Conservation (phyloP, 2,113 vertebrate species). For the Columbina picui region DNA sequence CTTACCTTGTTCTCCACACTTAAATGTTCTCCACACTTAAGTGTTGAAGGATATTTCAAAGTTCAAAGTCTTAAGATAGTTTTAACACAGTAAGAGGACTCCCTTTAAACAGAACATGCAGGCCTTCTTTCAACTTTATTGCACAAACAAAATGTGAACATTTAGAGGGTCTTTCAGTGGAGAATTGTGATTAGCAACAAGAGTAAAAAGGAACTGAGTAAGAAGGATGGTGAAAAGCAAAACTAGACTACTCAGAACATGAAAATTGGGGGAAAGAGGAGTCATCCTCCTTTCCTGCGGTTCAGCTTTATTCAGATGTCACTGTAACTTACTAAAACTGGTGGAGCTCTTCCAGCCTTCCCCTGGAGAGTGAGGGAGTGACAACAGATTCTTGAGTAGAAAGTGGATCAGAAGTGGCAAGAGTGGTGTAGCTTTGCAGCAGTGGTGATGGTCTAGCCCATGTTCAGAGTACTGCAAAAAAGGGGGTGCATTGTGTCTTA, state of each 20-base stretch:
- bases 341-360: not conserved
- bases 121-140: not conserved
- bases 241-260: not conserved
- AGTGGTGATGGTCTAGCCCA: not conserved
- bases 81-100: not conserved
- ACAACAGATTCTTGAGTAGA: not conserved
- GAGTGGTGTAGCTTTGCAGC: not conserved
- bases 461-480: not conserved
- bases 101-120: not conserved
- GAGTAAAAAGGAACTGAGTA: not conserved
- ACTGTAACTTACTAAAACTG: not conserved
- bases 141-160: not conserved
- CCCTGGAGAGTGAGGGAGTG: not conserved
- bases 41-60: not conserved
- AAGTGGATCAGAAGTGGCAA: not conserved
- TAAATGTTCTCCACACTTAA: not conserved
- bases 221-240: not conserved
- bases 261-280: not conserved
- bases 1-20: not conserved
- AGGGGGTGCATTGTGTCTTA: not conserved
- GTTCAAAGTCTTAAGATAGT: not conserved
- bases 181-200: not conserved
- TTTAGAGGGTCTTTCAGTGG: not conserved
- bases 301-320: not conserved
- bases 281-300: not conserved